Conservation (phyloP, 1,140 invertebrate genomes). For the Tachypleus tridentatus region DNA sequence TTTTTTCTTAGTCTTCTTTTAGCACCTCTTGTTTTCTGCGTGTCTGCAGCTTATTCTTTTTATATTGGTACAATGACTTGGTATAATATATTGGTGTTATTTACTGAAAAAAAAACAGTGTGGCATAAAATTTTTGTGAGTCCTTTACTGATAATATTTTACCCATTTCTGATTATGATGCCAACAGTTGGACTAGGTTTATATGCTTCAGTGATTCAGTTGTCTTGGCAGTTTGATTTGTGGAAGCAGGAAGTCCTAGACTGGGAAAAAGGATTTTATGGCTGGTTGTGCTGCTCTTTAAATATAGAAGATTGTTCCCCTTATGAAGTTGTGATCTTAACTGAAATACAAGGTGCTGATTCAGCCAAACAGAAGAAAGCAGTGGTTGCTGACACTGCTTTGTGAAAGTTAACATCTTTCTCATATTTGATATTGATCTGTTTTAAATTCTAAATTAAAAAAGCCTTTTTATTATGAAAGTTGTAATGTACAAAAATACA, state of each 20-base stretch:
- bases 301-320: constrained; percentile 56
- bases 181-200: constrained; percentile 50
- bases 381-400: constrained; percentile 15
- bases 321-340: constrained; percentile 43
- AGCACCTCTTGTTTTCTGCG: constrained; percentile 48
- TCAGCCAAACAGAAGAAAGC: constrained; percentile 9
- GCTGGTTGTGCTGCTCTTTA: constrained; percentile 55
- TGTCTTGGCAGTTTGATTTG: constrained; percentile 51
- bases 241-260: constrained; percentile 58
- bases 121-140: constrained; percentile 42
- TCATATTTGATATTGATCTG: too few relatives aligned
- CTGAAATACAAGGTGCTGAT: constrained; percentile 16
- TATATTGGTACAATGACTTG: constrained; percentile 61
- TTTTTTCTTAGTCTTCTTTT: constrained; percentile 50
- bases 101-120: constrained; percentile 50
- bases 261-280: constrained; percentile 65
- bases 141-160: constrained; percentile 53
- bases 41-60: constrained; percentile 53
- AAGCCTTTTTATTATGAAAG: too few relatives aligned
- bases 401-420: constrained; percentile 1
- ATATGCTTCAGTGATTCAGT: constrained; percentile 52
- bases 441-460: too few relatives aligned
- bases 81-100: constrained; percentile 59
- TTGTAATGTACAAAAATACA: too few relatives aligned
- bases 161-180: constrained; percentile 54